phyloP scores from a whole-genome alignment of 1,140 invertebrate genomes.

The Caenorhabditis inopinata region DNA sequence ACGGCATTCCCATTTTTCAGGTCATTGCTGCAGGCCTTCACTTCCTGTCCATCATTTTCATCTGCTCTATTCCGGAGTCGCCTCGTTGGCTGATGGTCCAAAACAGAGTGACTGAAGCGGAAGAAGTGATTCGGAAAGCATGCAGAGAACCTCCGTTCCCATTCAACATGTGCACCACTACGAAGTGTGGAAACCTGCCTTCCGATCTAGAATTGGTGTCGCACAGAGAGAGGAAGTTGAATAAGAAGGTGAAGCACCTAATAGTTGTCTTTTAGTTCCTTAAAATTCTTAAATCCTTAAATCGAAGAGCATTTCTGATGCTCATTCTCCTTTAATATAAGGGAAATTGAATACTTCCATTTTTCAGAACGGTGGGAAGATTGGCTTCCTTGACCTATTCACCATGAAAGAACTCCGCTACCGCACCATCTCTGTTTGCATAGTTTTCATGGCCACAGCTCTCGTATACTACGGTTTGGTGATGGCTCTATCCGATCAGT shows the following conservation, averaged over 20 bases:
- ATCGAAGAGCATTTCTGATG: slow-evolving; percentile 11
- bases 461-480: slow-evolving; percentile 64
- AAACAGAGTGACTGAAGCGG: slow-evolving; percentile 61
- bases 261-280: no score
- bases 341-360: background rate
- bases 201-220: slow-evolving; percentile 62
- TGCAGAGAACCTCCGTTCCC: slow-evolving; percentile 64
- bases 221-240: slow-evolving; percentile 59
- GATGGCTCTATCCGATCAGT: slow-evolving; percentile 65
- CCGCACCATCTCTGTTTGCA: slow-evolving; percentile 59
- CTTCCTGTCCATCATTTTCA: slow-evolving; percentile 58
- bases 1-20: slow-evolving; percentile 40
- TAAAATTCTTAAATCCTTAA: background rate
- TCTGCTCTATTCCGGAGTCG: slow-evolving; percentile 63
- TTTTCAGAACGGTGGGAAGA: slow-evolving; percentile 31
- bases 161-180: slow-evolving; percentile 60
- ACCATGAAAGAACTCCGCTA: slow-evolving; percentile 50
- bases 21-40: slow-evolving; percentile 61
- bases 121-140: slow-evolving; percentile 63
- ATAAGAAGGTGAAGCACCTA: slow-evolving; percentile 61
- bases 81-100: slow-evolving; percentile 65
- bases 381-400: slow-evolving; percentile 33
- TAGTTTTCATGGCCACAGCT: slow-evolving; percentile 65
- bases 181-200: slow-evolving; percentile 61
- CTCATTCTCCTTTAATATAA: slow-evolving; percentile 51